These are phyloP conservation scores for Malurus cyaneus DNA, from an alignment of 2,113 vertebrate species.

Conservation along the genomic window DNA sequence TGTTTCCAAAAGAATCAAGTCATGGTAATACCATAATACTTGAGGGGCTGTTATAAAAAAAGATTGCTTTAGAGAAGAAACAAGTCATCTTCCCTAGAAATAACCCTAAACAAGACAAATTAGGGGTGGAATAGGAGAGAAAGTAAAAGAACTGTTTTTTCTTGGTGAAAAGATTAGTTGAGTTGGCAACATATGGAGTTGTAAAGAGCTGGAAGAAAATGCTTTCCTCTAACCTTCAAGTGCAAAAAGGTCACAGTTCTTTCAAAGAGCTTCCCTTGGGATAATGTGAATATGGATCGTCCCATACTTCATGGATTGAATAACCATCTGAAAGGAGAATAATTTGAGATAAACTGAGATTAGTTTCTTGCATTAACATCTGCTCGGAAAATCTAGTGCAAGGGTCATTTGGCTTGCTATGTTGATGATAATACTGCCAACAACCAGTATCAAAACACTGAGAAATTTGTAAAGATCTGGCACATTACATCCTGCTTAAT, in stretches of 20 bases:
- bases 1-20: neutral
- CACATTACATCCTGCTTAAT: constrained; percentile 41
- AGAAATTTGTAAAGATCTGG: constrained; percentile 46
- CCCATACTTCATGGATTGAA: neutral
- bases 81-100: neutral
- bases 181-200: neutral
- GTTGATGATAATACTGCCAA: constrained; percentile 30
- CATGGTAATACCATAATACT: neutral
- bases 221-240: neutral
- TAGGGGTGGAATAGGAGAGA: neutral
- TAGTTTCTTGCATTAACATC: constrained; percentile 26
- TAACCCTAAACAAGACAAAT: neutral
- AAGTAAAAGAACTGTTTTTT: neutral
- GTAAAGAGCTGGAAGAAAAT: neutral
- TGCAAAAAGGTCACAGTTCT: neutral
- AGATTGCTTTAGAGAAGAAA: neutral
- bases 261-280: constrained; percentile 20
- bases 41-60: neutral
- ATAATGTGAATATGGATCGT: neutral
- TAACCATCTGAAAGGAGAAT: constrained; percentile 35
- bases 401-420: constrained; percentile 26
- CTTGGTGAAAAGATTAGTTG: neutral
- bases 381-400: constrained; percentile 40
- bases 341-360: constrained; percentile 28
- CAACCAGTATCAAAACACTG: constrained; percentile 25